Percentiles rank a stretch among this genome's conserved stretches.
These are phyloP conservation scores for Celastrina argiolus DNA, from an alignment of 2,888 invertebrate species.

Conservation along the genomic window DNA sequence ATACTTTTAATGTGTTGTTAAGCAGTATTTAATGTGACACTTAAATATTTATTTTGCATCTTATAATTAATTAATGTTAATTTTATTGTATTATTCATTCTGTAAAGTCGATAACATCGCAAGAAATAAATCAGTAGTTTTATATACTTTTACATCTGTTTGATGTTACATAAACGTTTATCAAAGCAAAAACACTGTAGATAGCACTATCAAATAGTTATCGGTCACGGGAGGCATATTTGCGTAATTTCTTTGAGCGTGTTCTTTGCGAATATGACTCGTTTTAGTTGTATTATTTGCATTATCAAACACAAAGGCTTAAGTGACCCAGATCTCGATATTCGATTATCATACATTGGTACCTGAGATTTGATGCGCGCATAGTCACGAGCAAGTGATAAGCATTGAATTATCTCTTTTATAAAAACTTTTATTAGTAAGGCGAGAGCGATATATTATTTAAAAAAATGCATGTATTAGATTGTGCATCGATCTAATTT, in stretches of 20 bases:
- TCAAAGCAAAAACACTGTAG: not conserved
- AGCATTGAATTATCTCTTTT: too few relatives aligned
- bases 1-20: too few relatives aligned
- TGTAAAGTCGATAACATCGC: not conserved
- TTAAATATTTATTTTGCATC: too few relatives aligned
- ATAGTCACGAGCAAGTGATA: too few relatives aligned
- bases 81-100: too few relatives aligned
- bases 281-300: not conserved
- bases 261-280: not conserved
- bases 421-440: too few relatives aligned
- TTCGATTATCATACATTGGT: not conserved
- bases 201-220: slow-evolving; percentile 17
- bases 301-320: not conserved
- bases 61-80: too few relatives aligned
- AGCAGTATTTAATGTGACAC: too few relatives aligned
- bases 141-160: not conserved
- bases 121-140: not conserved
- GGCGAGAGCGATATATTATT: too few relatives aligned
- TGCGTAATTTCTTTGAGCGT: not conserved
- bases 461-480: too few relatives aligned
- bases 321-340: not conserved
- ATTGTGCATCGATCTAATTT: too few relatives aligned
- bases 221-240: slow-evolving; percentile 16
- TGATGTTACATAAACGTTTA: not conserved
- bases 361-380: not conserved